Evolutionary conservation across 1,140 invertebrate species (phyloP).

Genomic region (Antheraea mylitta): DNA sequence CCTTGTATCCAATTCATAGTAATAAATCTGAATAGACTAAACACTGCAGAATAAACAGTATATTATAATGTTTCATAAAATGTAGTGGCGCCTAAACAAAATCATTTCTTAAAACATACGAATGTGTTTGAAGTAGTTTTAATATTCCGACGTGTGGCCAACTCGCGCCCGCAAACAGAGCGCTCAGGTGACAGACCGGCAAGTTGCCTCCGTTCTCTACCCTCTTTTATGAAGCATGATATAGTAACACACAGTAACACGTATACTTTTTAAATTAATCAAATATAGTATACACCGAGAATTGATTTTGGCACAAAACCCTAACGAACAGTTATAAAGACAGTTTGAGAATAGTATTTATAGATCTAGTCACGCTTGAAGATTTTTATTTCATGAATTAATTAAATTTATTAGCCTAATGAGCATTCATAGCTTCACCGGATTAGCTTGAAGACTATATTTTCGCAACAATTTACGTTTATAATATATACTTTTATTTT

Average conservation of each 20-base stretch:
- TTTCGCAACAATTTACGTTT: too few relatives aligned
- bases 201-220: constrained; percentile 1
- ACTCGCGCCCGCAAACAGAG: constrained; percentile 9
- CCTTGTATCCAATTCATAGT: constrained; percentile 12
- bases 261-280: not conserved
- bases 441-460: too few relatives aligned
- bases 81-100: constrained; percentile 14
- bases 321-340: too few relatives aligned
- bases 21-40: constrained; percentile 17
- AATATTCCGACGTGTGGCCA: constrained; percentile 16
- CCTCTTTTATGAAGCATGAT: constrained; percentile 2
- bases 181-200: constrained; percentile 11
- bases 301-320: too few relatives aligned
- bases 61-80: constrained; percentile 9
- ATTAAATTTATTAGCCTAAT: too few relatives aligned
- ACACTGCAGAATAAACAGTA: constrained; percentile 12
- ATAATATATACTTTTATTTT: too few relatives aligned
- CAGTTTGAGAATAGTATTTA: not conserved
- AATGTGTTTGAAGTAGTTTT: constrained; percentile 7
- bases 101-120: not conserved
- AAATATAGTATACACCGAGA: not conserved
- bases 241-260: constrained; percentile 1
- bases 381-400: too few relatives aligned
- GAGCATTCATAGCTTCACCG: too few relatives aligned
- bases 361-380: too few relatives aligned